Base-by-base conservation (phyloP, 2,888 invertebrate genomes). In the Hypomecis punctinalis region DNA sequence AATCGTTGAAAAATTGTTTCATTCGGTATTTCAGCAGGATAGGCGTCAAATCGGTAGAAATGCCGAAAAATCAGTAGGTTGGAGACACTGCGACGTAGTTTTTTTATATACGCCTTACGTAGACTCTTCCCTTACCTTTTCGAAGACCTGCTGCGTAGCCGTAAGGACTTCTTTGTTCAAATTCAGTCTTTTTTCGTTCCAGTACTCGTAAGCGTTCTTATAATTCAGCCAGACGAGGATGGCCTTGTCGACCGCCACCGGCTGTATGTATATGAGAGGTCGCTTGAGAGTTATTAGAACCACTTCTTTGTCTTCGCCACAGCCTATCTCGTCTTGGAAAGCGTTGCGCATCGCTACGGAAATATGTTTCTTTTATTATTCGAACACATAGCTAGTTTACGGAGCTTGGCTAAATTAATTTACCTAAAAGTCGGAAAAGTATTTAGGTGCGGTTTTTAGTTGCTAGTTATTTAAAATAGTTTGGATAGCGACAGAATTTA, bases 171-270 rank as follows among this genome's bases (percentile, higher is more conserved):
- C 98, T 78, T 97, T 97, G 82, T 97, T 98, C 47, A 99, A 93
- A 76, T 96, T 97, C 5, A 97, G 96, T 5, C 99, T 93, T 88
- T 99, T 99, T 86, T 99, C 99, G 75, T 97, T 98, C 99, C 99
- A 99, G 89, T 99, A 99, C 85, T 99, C 99, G 83, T 99, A 99
- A 0, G 99, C 99, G 88, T 99, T 99, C 91, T 99, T 99, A 85
- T 99, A 99, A 93, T 99, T 99, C 70, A 99, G 94, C 99, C 99
- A 99, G 52, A 99, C 98, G 23, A 99, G 94, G 73, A 99, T 98
- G 10, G 98, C 99, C 93, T 98, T 98, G 89, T 99, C 99, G 59
- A 99, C 97, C 7, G 99, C 99, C 80, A 98, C 96, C 0, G 99
- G 99, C 88, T 99, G 99, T 62, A 99, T 97, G 90, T 99, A 98